Percentiles rank a stretch among this genome's conserved stretches.
phyloP scores from a whole-genome alignment of 2,797 vertebrate species.

The Spheniscus humboldti region DNA sequence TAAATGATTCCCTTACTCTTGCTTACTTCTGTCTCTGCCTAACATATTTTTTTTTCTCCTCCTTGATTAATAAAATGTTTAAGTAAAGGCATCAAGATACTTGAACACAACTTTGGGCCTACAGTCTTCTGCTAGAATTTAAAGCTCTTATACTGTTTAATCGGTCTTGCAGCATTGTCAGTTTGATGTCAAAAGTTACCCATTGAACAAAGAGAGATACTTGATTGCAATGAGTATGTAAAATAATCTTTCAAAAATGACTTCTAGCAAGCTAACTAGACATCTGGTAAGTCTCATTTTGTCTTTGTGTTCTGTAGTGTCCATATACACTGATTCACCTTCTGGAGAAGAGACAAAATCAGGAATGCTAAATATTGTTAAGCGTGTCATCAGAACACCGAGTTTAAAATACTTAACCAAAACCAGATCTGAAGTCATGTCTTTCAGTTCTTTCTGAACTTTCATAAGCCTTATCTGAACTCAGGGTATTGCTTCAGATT shows the following conservation, averaged over 20 bases:
- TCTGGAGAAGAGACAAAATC: neutral
- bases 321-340: neutral
- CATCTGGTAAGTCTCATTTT: neutral
- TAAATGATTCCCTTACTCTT: neutral
- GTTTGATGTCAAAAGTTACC: neutral
- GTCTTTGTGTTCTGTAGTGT: neutral
- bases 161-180: neutral
- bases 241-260: neutral
- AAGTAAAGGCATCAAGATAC: neutral
- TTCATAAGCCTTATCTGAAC: neutral
- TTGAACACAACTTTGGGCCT: neutral
- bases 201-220: neutral
- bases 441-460: neutral
- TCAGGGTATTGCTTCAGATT: neutral
- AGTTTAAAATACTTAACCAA: neutral
- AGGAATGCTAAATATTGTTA: neutral
- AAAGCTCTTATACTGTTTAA: neutral
- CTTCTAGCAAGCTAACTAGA: neutral
- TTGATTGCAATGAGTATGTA: neutral
- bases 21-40: neutral
- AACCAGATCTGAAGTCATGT: neutral
- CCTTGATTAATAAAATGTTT: neutral
- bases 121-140: neutral
- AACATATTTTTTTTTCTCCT: no score
- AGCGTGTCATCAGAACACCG: neutral